These are phyloP conservation scores for Amazona finschi DNA, from an alignment of 2,797 vertebrate species.

Conservation along the genomic window DNA sequence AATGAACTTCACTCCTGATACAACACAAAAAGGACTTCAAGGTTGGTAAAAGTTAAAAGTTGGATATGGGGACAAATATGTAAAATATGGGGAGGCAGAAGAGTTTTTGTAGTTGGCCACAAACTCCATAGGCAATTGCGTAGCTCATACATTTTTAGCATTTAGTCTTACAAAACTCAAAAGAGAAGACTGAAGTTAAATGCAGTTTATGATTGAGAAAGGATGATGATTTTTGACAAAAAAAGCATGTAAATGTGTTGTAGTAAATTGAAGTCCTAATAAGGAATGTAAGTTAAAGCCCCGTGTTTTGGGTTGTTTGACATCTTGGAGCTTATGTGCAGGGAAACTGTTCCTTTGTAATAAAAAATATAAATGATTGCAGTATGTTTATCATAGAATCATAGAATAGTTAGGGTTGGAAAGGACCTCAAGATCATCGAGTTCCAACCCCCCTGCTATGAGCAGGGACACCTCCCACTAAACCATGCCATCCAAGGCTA, in stretches of 20 bases:
- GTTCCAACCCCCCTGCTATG: too few relatives aligned
- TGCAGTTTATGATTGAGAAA: background rate
- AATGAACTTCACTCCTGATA: slow-evolving; percentile 49
- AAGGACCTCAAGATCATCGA: too few relatives aligned
- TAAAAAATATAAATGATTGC: background rate
- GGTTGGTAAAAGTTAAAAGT: background rate
- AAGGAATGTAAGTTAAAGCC: background rate
- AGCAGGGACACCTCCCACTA: too few relatives aligned
- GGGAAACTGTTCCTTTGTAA: background rate
- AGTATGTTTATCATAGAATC: background rate
- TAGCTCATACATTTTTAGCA: background rate
- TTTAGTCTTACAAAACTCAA: background rate
- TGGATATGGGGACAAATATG: background rate
- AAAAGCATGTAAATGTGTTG: background rate
- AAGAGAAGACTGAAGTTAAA: background rate
- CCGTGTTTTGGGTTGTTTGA: background rate
- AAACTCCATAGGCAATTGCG: background rate
- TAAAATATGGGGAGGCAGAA: background rate
- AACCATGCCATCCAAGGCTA: too few relatives aligned
- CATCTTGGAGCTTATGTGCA: background rate
- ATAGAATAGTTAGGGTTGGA: too few relatives aligned
- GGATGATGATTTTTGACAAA: background rate
- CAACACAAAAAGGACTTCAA: background rate
- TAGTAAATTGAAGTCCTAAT: background rate
- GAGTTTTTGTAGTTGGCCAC: background rate